A percentile compares a stretch with the other conserved stretches of the same genome.
Evolutionary conservation across 2,888 invertebrate genomes (phyloP).

Genomic region (Athalia cordata): DNA sequence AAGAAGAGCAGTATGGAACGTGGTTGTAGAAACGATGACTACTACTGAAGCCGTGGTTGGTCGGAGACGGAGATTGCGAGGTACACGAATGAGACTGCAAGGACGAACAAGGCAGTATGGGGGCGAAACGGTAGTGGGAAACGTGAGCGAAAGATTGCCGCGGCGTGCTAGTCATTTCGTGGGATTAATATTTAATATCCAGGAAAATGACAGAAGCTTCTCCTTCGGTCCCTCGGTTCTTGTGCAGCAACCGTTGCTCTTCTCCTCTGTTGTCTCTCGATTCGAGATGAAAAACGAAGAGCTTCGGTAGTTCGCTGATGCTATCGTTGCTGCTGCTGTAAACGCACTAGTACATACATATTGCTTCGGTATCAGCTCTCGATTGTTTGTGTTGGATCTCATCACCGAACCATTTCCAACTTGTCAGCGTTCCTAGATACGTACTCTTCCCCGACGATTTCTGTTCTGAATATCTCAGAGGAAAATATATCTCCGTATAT

Average conservation of each 20-base stretch:
- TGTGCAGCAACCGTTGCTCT: conserved; percentile 17
- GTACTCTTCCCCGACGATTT: too few relatives aligned
- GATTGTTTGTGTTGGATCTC: conserved; percentile 27
- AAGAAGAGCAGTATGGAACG: conserved; percentile 49
- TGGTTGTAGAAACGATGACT: conserved; percentile 44
- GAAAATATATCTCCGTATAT: too few relatives aligned
- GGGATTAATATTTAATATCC: conserved; percentile 73
- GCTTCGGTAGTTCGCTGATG: background rate
- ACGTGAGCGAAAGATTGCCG: conserved; percentile 59
- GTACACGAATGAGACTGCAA: conserved; percentile 58
- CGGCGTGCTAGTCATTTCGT: conserved; percentile 69
- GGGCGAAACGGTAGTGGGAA: conserved; percentile 51
- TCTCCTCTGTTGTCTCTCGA: conserved; percentile 32
- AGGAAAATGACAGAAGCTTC: conserved; percentile 54
- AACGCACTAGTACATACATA: conserved; percentile 32
- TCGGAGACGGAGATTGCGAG: conserved; percentile 62
- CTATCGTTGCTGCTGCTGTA: conserved; percentile 6
- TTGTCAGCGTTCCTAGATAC: too few relatives aligned
- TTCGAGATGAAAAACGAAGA: conserved; percentile 28
- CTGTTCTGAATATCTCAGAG: too few relatives aligned
- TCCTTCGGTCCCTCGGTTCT: conserved; percentile 36
- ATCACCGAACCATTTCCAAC: background rate
- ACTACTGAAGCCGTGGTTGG: conserved; percentile 40
- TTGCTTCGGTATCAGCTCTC: conserved; percentile 31
- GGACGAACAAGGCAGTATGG: conserved; percentile 55